A percentile compares a stretch with the other conserved stretches of the same genome.
These are phyloP conservation scores for Chamaetylas fuelleborni DNA, from an alignment of 2,113 vertebrate genomes.

Conservation along the genomic window DNA sequence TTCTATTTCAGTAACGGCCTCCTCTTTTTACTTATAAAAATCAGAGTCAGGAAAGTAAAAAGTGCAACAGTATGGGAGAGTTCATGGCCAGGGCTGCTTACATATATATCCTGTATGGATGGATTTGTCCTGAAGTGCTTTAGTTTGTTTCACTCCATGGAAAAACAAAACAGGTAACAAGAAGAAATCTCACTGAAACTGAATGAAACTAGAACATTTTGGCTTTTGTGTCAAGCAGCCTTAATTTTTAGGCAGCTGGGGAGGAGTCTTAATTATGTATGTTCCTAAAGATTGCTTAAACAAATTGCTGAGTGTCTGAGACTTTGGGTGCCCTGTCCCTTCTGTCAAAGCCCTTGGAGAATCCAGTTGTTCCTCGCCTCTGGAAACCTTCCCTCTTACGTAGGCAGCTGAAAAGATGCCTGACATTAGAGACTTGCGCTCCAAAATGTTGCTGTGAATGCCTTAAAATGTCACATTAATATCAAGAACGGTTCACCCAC, in stretches of 20 bases:
- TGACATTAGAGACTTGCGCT: background rate
- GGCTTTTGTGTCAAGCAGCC: background rate
- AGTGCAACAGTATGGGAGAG: background rate
- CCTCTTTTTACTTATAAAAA: background rate
- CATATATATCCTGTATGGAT: background rate
- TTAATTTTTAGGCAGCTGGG: background rate
- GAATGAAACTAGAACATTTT: background rate
- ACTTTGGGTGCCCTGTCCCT: background rate
- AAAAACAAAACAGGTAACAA: background rate
- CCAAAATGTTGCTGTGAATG: background rate
- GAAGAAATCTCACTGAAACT: background rate
- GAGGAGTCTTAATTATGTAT: background rate
- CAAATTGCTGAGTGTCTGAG: background rate
- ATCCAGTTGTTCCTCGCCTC: background rate
- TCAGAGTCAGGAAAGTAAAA: background rate
- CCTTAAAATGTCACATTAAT: conserved; percentile 47
- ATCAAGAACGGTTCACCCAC: conserved; percentile 26
- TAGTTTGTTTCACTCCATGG: background rate
- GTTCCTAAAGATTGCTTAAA: background rate
- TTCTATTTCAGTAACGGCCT: background rate
- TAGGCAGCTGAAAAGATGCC: background rate
- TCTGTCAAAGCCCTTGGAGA: background rate
- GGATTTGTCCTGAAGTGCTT: background rate
- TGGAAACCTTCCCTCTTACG: background rate
- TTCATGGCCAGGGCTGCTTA: background rate